phyloP scores from a whole-genome alignment of 1,140 invertebrate genomes.

The fruit fly (Drosophila melanogaster) region DNA sequence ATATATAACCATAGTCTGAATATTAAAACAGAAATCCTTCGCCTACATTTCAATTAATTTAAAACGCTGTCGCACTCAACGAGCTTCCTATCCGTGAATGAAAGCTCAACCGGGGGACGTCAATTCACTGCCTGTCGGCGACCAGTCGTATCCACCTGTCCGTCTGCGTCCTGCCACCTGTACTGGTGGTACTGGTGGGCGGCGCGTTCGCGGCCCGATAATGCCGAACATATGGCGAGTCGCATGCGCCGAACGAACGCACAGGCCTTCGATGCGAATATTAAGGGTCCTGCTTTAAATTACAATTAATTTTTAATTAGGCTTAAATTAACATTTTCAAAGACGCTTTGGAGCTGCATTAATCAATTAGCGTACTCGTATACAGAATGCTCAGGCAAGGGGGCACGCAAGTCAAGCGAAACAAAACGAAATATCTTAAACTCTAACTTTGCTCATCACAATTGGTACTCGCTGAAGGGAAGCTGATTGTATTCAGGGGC shows the following conservation, averaged over 20 bases:
- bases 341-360: constrained; percentile 36
- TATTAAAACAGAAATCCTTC: constrained; percentile 24
- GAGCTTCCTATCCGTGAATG: constrained; percentile 26
- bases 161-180: constrained; percentile 23
- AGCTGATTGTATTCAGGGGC: constrained; percentile 9
- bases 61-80: constrained; percentile 29
- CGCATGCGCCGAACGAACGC: constrained; percentile 31
- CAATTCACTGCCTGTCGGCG: constrained; percentile 1
- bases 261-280: constrained; percentile 37
- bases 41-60: constrained; percentile 38
- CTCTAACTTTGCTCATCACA: constrained; percentile 59
- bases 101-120: constrained; percentile 12
- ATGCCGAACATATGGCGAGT: constrained; percentile 63
- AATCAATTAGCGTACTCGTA: constrained; percentile 57
- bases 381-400: constrained; percentile 21
- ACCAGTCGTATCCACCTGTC: constrained; percentile 32
- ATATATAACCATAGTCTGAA: constrained; percentile 2
- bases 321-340: constrained; percentile 54
- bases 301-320: constrained; percentile 76
- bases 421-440: constrained; percentile 36
- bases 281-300: constrained; percentile 51
- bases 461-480: constrained; percentile 29
- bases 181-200: constrained; percentile 24
- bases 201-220: constrained; percentile 15
- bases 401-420: constrained; percentile 15